Evolutionary conservation across 2,797 vertebrate species (phyloP).

Genomic region (Carduelis carduelis): DNA sequence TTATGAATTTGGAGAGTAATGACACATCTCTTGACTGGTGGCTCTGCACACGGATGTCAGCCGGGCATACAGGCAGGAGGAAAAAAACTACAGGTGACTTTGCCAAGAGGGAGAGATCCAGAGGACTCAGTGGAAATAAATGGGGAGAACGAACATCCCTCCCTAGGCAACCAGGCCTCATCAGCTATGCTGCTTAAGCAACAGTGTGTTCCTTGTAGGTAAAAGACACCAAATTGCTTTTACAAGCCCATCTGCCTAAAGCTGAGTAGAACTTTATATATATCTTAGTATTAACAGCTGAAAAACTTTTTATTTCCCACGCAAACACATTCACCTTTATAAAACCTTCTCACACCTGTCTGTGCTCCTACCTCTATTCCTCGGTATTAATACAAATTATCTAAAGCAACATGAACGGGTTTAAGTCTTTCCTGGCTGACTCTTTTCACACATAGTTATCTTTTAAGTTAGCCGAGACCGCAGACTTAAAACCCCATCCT

Average conservation of each 20-base stretch:
- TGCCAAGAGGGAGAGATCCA: background rate
- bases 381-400: background rate
- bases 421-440: background rate
- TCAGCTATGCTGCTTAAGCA: background rate
- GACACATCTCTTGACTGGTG: background rate
- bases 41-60: background rate
- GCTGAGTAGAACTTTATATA: background rate
- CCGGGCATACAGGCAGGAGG: rapidly evolving
- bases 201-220: rapidly evolving
- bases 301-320: background rate
- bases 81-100: background rate
- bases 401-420: background rate
- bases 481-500: no score
- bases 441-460: background rate
- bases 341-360: background rate
- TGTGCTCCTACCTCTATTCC: background rate
- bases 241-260: background rate
- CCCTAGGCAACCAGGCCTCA: background rate
- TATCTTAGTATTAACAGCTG: background rate
- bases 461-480: background rate
- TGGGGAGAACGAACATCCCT: rapidly evolving
- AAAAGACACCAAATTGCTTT: background rate
- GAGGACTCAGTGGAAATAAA: background rate
- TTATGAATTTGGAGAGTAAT: background rate
- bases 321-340: background rate